Conservation (phyloP, 2,113 vertebrate species). For the Oncorhynchus mykiss region DNA sequence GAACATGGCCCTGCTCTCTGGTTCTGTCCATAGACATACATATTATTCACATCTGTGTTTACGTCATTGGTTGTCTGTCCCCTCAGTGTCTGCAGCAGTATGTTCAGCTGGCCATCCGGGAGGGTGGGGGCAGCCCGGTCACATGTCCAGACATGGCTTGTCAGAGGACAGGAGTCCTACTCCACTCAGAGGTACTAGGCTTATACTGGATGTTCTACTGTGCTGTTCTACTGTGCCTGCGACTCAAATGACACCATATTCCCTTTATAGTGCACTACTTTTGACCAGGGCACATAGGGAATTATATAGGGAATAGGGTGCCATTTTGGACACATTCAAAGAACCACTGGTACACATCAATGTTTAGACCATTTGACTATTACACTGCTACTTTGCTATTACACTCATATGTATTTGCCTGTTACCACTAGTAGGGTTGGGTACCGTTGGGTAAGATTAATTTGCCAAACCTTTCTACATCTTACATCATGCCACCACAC, state of each 20-base stretch:
- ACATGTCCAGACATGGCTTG: conserved; percentile 91
- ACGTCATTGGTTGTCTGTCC: conserved; percentile 22
- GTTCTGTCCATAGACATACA: too few species aligned
- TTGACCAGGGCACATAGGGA: too few species aligned
- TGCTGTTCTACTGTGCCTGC: neutral
- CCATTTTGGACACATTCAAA: too few species aligned
- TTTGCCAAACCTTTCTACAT: neutral
- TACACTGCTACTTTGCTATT: neutral
- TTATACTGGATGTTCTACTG: neutral
- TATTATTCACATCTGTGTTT: neutral
- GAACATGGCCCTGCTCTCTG: too few species aligned
- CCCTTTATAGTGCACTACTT: too few species aligned
- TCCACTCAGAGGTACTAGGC: conserved; percentile 87
- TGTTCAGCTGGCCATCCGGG: conserved; percentile 83
- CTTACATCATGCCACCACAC: neutral
- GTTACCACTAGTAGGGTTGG: neutral
- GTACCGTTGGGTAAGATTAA: neutral
- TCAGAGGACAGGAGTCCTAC: conserved; percentile 77
- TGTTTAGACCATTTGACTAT: neutral
- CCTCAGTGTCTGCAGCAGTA: conserved; percentile 91
- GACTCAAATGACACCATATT: too few species aligned
- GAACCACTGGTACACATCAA: neutral
- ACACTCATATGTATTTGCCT: neutral
- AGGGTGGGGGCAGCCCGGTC: conserved; percentile 88
- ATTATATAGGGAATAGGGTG: too few species aligned